Conservation (phyloP, 2,888 invertebrate species). For the Stramonita haemastoma region DNA sequence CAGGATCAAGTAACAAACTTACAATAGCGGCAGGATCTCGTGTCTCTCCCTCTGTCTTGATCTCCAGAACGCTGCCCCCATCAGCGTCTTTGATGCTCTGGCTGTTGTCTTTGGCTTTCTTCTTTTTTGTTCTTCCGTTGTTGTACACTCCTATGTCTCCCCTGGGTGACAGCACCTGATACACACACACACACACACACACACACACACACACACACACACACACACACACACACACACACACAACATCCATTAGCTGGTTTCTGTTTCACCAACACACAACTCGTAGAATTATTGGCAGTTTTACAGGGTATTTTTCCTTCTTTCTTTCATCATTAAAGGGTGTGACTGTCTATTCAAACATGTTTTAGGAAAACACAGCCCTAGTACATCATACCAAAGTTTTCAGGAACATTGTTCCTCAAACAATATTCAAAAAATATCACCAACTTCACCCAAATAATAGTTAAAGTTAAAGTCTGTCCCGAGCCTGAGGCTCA, state of each 20-base stretch:
- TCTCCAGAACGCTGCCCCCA: conserved; percentile 60
- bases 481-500: no score
- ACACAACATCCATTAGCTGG: background rate
- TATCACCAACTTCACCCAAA: background rate
- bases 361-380: background rate
- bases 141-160: conserved; percentile 76
- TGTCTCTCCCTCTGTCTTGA: conserved; percentile 73
- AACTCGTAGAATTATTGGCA: background rate
- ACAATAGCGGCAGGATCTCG: conserved; percentile 77
- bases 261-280: background rate
- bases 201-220: background rate
- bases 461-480: background rate
- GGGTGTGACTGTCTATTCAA: no score
- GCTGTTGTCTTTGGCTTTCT: conserved; percentile 67
- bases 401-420: background rate
- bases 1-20: conserved; percentile 49
- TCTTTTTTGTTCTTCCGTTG: conserved; percentile 72
- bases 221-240: background rate
- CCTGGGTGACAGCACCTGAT: conserved; percentile 78
- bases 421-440: background rate
- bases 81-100: conserved; percentile 63
- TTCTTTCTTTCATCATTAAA: no score
- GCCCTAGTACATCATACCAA: background rate
- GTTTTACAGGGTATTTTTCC: no score
- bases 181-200: background rate